phyloP scores from a whole-genome alignment of 1,140 invertebrate species.

The Cepaea nemoralis region DNA sequence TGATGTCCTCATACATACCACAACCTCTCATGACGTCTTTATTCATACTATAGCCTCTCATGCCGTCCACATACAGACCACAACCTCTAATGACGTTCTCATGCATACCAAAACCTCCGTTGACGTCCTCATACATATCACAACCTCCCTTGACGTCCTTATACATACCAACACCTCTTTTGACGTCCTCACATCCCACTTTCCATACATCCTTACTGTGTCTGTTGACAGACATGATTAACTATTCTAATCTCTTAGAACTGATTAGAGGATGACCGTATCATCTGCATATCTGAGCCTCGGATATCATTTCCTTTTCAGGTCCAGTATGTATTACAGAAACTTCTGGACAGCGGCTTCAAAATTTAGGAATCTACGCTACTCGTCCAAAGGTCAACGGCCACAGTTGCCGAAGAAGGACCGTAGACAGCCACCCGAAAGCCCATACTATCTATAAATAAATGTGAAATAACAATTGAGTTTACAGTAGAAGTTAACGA shows the following conservation, averaged over 20 bases:
- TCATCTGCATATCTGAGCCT: too few species aligned
- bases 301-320: neutral
- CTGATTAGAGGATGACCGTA: neutral
- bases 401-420: neutral
- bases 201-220: neutral
- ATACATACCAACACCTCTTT: neutral
- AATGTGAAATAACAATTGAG: neutral
- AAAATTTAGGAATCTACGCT: constrained; percentile 38
- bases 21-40: too few species aligned
- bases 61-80: too few species aligned
- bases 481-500: neutral
- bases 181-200: neutral
- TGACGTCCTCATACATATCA: neutral
- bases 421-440: neutral
- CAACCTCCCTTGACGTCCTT: neutral
- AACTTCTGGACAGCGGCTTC: constrained; percentile 63
- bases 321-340: constrained; percentile 54
- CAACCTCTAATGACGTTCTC: too few species aligned
- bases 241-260: neutral
- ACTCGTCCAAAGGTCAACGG: neutral
- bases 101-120: neutral
- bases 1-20: too few species aligned
- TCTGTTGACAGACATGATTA: too few species aligned
- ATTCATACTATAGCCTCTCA: too few species aligned
- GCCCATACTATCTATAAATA: neutral